These are phyloP conservation scores for Caenorhabditis uteleia DNA, from an alignment of 2,888 invertebrate species.

Conservation along the genomic window DNA sequence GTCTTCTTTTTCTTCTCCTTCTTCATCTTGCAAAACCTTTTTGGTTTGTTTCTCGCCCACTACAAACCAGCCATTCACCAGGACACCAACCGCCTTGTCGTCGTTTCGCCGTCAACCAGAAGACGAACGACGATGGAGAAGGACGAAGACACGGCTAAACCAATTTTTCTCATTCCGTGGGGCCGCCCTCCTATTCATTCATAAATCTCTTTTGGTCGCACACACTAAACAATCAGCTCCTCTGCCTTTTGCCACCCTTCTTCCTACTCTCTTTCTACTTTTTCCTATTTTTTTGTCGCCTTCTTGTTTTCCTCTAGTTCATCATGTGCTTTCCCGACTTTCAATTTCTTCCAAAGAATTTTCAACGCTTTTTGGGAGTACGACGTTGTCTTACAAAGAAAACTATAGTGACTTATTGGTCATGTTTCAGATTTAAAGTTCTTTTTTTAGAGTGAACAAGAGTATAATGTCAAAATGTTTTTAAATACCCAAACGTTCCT, in stretches of 20 bases:
- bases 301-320: conserved; percentile 15
- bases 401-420: no score
- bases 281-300: conserved; percentile 27
- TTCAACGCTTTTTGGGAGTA: no score
- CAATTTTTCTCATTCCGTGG: conserved; percentile 36
- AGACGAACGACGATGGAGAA: no score
- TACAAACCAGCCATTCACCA: conserved; percentile 24
- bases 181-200: conserved; percentile 13
- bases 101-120: conserved; percentile 26
- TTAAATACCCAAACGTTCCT: no score
- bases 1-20: conserved; percentile 1
- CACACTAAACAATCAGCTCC: conserved; percentile 17
- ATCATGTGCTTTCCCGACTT: neutral
- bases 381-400: no score
- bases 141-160: conserved; percentile 24
- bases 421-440: no score
- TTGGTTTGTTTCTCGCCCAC: no score
- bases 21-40: neutral
- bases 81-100: conserved; percentile 14
- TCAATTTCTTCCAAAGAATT: no score
- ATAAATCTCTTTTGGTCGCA: conserved; percentile 25
- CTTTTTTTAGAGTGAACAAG: no score
- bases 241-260: conserved; percentile 2
- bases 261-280: conserved; percentile 19
- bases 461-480: no score